Base-by-base conservation (phyloP, 2,113 vertebrate genomes). In the Rhineura floridana region DNA sequence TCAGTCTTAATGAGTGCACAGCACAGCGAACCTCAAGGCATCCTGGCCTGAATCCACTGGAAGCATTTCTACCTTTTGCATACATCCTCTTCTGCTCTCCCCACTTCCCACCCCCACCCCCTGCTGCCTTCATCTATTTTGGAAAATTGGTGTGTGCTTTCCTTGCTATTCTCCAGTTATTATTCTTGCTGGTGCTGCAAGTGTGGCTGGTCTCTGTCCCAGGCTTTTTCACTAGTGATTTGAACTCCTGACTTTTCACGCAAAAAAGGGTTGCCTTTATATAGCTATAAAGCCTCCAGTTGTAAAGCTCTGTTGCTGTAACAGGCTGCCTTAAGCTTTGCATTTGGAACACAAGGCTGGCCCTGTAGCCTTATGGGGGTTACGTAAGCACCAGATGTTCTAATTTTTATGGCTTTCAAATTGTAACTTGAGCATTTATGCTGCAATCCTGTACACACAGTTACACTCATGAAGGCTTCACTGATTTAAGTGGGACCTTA, bases 371-470 rank as follows among this genome's bases (percentile, higher is more conserved):
- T 88, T 83, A 48, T 3, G 42, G 19, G 70, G 33, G 42, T 82
- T 88, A 76, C 2, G 15, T 83, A 83, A 83, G 80, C 69, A 88
- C 44, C 72, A 82, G 55, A 39, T 88, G 69, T 73, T 88, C 46
- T 39, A 4, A 50, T 83, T 86, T 62, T 87, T 63, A 76, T 88
- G 59, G 69, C 55, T 76, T 76, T 88, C 44, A 50, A 17, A 50
- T 63, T 75, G 55, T 17, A 59, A 76, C 23, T n/a, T 72, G 30
- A 75, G 12, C 30, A 73, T 76, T 65, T 36, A 30, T 73, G 70
- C 70, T 39, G 42, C 23, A 30, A 30, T 46, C 6, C 42, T 63
- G 23, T 73, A 28, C 50, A 55, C n/a, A 39, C 48, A 84, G 67
- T 28, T 72, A 69, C 30, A 83, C 9, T 83, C 30, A 12, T 21